Percentiles rank a stretch among this genome's conserved stretches.
These are phyloP conservation scores for Lepisosteus oculatus DNA, from an alignment of 2,113 vertebrate species.

Conservation along the genomic window DNA sequence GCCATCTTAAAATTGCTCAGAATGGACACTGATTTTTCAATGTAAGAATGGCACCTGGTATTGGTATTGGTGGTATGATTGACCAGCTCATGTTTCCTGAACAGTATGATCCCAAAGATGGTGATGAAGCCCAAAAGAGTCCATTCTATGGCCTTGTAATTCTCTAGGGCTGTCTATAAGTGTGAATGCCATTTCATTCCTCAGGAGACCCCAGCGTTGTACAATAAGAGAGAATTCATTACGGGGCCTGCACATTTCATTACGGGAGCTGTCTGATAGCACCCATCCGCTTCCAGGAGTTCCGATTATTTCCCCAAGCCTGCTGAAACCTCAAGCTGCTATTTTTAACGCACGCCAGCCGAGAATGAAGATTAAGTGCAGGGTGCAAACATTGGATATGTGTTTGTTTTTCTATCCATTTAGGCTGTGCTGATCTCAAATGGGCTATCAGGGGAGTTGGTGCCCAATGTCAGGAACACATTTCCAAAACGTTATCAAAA, in stretches of 20 bases:
- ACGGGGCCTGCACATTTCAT: conserved; percentile 3
- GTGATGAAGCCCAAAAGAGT: neutral
- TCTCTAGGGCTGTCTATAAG: too few species aligned
- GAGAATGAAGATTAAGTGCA: conserved; percentile 29
- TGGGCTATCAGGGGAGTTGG: neutral
- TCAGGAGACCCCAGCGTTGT: neutral
- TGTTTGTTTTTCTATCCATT: conserved; percentile 30
- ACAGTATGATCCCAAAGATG: neutral
- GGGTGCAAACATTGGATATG: conserved; percentile 17
- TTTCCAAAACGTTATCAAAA: neutral
- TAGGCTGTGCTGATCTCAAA: conserved; percentile 12
- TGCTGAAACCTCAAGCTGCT: neutral
- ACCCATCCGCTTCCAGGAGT: neutral
- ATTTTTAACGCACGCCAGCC: conserved; percentile 1
- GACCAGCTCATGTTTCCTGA: too few species aligned
- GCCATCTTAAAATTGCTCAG: too few species aligned
- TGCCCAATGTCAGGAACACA: neutral
- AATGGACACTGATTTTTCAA: too few species aligned
- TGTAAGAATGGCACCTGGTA: too few species aligned
- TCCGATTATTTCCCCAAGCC: neutral
- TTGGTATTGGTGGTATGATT: too few species aligned
- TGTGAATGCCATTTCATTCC: neutral
- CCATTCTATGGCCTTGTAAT: too few species aligned
- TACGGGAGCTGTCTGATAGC: neutral
- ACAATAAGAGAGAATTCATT: neutral